Conservation (phyloP, 2,113 vertebrate genomes). For the Dipodomys merriami region DNA sequence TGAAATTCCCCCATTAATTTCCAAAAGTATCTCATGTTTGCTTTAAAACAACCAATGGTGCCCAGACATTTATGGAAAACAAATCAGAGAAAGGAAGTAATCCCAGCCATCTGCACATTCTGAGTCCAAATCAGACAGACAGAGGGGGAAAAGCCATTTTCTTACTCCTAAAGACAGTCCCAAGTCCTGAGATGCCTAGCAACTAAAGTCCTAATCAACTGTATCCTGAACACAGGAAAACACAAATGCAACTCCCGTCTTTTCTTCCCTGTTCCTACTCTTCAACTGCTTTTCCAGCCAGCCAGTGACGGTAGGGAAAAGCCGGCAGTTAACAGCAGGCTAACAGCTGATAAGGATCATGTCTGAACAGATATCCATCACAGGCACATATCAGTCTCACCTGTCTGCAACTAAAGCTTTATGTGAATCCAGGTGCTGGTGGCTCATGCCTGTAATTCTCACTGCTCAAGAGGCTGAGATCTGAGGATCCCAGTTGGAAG, state of each 20-base stretch:
- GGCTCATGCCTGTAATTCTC: too few species aligned
- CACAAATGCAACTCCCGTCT: background rate
- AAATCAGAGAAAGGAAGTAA: constrained; percentile 63
- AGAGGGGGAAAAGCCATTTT: background rate
- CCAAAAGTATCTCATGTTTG: constrained; percentile 71
- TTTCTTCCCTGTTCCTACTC: background rate
- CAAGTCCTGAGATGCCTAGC: background rate
- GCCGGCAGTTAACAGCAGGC: background rate
- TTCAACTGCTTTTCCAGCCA: background rate
- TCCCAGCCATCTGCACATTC: constrained; percentile 17
- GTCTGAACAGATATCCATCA: background rate
- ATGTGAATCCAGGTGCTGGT: background rate
- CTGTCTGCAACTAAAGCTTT: background rate
- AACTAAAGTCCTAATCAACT: background rate
- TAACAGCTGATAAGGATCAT: background rate
- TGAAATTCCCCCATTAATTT: constrained; percentile 69
- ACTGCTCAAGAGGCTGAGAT: too few species aligned
- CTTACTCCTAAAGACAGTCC: background rate
- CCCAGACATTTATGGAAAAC: constrained; percentile 61
- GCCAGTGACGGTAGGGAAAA: background rate
- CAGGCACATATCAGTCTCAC: background rate
- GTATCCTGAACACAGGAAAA: background rate
- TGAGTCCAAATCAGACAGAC: background rate
- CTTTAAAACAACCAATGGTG: constrained; percentile 67
- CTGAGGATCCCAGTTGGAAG: too few species aligned